These are phyloP conservation scores for Dendrocopos noguchii DNA, from an alignment of 2,113 vertebrate genomes.

Conservation along the genomic window DNA sequence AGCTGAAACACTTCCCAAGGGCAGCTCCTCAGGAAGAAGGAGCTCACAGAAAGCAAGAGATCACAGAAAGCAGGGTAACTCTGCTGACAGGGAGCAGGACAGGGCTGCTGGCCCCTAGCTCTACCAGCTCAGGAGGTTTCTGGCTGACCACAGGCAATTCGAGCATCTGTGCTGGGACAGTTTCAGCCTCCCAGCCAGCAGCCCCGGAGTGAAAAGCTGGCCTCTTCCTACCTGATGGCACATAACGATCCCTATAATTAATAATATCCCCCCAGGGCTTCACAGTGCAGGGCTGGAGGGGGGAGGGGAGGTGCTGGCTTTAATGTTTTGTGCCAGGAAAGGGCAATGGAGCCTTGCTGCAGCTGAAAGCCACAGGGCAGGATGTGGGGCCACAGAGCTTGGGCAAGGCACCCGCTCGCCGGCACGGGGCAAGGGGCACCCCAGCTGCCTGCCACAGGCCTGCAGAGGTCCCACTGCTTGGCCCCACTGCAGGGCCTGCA, in stretches of 20 bases:
- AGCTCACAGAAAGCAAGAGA: background rate
- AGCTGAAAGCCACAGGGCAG: slow-evolving; percentile 58
- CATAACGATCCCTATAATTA: slow-evolving; percentile 63
- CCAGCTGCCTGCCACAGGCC: background rate
- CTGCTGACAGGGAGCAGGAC: background rate
- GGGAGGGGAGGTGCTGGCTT: background rate
- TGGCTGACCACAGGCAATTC: background rate
- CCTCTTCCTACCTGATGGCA: slow-evolving; percentile 49
- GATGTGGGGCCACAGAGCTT: slow-evolving; percentile 20
- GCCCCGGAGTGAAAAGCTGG: slow-evolving; percentile 37
- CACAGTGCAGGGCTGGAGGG: background rate
- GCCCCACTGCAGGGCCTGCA: background rate
- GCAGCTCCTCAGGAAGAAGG: background rate
- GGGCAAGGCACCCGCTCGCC: accelerated
- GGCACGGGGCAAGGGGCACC: accelerated
- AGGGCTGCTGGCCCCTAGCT: background rate
- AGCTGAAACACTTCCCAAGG: background rate
- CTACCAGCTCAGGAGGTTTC: background rate
- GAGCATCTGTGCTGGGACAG: background rate
- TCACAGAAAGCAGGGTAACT: background rate
- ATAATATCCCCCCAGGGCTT: slow-evolving; percentile 41
- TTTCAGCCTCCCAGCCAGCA: slow-evolving; percentile 8
- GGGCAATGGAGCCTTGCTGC: slow-evolving; percentile 2
- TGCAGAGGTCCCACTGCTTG: no score
- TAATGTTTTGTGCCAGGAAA: slow-evolving; percentile 23